Conservation (phyloP, 2,888 invertebrate species). For the Drosophila anomalata region DNA sequence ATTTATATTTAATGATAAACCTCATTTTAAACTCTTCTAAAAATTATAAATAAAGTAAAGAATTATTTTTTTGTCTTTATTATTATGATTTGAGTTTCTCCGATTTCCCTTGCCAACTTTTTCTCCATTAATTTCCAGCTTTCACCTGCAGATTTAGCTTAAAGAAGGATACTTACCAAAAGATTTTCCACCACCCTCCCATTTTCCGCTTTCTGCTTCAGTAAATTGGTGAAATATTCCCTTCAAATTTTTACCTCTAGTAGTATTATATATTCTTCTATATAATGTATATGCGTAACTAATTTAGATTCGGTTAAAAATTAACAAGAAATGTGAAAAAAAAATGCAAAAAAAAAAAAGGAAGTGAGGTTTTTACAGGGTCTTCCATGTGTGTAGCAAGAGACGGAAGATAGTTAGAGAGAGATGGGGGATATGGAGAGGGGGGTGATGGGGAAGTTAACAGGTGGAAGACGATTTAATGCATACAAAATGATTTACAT, state of each 20-base stretch:
- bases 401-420: slow-evolving; percentile 14
- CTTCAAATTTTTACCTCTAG: neutral
- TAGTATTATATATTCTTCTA: neutral
- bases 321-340: slow-evolving; percentile 31
- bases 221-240: slow-evolving; percentile 54
- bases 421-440: neutral
- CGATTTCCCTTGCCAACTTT: too few relatives aligned
- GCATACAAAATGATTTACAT: slow-evolving; percentile 80
- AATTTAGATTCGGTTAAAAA: slow-evolving; percentile 57
- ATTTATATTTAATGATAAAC: too few relatives aligned
- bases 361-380: neutral
- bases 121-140: neutral
- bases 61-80: too few relatives aligned
- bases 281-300: slow-evolving; percentile 46
- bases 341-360: slow-evolving; percentile 18
- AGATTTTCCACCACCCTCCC: neutral
- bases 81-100: too few relatives aligned
- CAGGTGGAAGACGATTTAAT: slow-evolving; percentile 74
- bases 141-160: slow-evolving; percentile 1
- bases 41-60: too few relatives aligned
- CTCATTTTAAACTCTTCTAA: too few relatives aligned
- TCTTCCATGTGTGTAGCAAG: slow-evolving; percentile 8
- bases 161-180: neutral
- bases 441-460: slow-evolving; percentile 6
- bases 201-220: slow-evolving; percentile 26